Evolutionary conservation across 2,113 vertebrate species (phyloP).

Genomic region (Poecilia latipinna): DNA sequence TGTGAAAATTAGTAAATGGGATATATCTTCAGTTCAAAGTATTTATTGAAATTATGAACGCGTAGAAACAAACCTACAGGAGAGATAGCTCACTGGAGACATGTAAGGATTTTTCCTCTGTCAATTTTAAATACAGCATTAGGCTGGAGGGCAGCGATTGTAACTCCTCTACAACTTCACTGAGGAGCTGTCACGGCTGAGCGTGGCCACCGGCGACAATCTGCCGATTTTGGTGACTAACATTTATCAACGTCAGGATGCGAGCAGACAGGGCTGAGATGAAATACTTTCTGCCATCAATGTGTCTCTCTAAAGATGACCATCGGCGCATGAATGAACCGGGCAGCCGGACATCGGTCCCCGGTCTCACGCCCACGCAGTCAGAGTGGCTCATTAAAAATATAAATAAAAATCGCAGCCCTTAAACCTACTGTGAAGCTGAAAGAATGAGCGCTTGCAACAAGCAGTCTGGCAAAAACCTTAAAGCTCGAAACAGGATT

Average conservation of each 20-base stretch:
- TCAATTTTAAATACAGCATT: background rate
- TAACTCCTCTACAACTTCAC: slow-evolving; percentile 59
- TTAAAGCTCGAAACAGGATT: slow-evolving; percentile 33
- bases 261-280: slow-evolving; percentile 1
- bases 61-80: background rate
- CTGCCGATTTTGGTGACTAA: slow-evolving; percentile 13
- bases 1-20: background rate
- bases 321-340: slow-evolving; percentile 52
- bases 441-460: slow-evolving; percentile 11
- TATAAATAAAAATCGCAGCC: background rate
- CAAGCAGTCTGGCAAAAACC: background rate
- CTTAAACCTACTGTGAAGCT: background rate
- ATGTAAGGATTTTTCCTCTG: slow-evolving; percentile 17
- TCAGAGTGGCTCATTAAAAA: background rate
- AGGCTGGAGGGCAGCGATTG: background rate
- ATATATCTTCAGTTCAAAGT: no score
- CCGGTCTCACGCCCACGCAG: slow-evolving; percentile 22
- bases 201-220: slow-evolving; percentile 21
- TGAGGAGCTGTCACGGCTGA: slow-evolving; percentile 25
- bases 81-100: background rate
- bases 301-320: slow-evolving; percentile 21
- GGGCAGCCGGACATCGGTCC: slow-evolving; percentile 22
- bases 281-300: background rate
- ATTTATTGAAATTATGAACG: no score
- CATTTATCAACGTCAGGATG: slow-evolving; percentile 26